Evolutionary conservation across 1,140 invertebrate species (phyloP).

Genomic region (Phocides pigmalion): DNA sequence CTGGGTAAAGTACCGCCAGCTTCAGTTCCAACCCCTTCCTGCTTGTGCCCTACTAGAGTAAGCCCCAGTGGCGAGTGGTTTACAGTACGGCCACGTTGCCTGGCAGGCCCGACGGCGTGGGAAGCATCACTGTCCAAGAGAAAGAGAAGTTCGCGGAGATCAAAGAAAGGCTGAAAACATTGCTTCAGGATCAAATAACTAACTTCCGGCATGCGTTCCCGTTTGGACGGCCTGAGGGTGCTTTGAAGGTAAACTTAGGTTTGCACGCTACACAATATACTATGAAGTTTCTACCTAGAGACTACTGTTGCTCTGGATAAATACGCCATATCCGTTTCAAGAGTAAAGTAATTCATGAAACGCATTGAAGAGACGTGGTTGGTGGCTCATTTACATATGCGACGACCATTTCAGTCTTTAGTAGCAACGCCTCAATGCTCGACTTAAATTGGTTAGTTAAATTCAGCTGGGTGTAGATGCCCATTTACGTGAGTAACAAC

Average conservation of each 20-base stretch:
- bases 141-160: constrained; percentile 99
- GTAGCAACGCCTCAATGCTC: too few species aligned
- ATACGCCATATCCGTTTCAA: too few species aligned
- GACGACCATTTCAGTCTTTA: too few species aligned
- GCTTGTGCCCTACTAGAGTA: constrained; percentile 80
- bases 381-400: too few species aligned
- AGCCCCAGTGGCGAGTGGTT: constrained; percentile 72
- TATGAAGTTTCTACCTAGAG: too few species aligned
- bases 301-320: too few species aligned
- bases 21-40: constrained; percentile 59
- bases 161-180: constrained; percentile 95
- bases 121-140: constrained; percentile 98
- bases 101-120: constrained; percentile 97
- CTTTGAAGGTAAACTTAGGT: constrained; percentile 90
- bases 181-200: constrained; percentile 99
- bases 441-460: too few species aligned
- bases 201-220: constrained; percentile 99
- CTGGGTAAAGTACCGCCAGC: constrained; percentile 46
- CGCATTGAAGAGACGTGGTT: too few species aligned
- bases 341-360: too few species aligned
- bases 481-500: too few species aligned
- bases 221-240: constrained; percentile 98
- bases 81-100: constrained; percentile 81
- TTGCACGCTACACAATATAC: too few species aligned
- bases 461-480: too few species aligned